Conservation (phyloP, 2,797 vertebrate species). For the Diplodus sargus region DNA sequence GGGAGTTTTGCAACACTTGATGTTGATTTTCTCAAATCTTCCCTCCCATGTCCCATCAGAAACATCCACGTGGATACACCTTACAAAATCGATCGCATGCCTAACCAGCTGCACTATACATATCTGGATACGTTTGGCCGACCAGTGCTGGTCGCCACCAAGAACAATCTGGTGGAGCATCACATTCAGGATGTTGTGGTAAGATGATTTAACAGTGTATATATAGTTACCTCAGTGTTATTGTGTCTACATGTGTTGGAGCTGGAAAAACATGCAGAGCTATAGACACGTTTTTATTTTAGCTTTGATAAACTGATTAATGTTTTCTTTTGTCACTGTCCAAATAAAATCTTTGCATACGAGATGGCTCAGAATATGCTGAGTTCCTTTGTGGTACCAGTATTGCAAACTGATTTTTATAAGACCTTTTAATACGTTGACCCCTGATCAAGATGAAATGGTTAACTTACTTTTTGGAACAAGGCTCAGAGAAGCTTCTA, state of each 20-base stretch:
- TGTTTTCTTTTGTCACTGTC: not conserved
- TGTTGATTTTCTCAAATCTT: not conserved
- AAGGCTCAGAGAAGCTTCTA: not conserved
- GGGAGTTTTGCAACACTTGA: not conserved
- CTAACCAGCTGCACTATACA: constrained; percentile 95
- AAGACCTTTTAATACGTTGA: not conserved
- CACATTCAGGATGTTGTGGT: constrained; percentile 99
- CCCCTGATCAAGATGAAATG: no score
- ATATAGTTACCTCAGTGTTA: not conserved
- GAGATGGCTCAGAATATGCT: not conserved
- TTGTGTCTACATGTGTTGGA: not conserved
- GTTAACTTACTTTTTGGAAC: not conserved
- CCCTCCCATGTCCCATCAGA: constrained; percentile 74
- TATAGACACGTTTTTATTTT: not conserved
- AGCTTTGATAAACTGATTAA: not conserved
- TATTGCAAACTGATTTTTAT: not conserved
- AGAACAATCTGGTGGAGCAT: constrained; percentile 97
- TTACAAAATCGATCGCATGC: constrained; percentile 90
- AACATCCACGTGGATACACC: constrained; percentile 96
- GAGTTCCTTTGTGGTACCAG: not conserved
- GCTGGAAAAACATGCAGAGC: not conserved
- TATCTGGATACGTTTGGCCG: constrained; percentile 98
- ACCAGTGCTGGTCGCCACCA: constrained; percentile 94
- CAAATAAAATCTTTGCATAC: not conserved
- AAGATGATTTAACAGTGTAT: constrained; percentile 52